Evolutionary conservation across 2,113 vertebrate species (phyloP).

Genomic region (Clarias gariepinus): DNA sequence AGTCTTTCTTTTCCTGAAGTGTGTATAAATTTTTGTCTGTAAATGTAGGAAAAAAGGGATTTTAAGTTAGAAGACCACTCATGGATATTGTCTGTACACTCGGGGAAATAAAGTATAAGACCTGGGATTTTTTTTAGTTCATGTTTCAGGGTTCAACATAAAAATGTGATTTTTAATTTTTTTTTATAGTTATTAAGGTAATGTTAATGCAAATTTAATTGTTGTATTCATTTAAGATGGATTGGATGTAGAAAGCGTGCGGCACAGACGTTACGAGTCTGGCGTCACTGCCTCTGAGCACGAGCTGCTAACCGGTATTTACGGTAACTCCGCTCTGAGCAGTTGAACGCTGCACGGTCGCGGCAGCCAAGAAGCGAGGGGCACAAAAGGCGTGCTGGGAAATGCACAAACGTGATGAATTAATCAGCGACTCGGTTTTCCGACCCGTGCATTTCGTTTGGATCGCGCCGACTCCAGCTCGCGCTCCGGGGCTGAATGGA

Average conservation of each 20-base stretch:
- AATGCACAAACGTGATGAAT: background rate
- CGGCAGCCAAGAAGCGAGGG: background rate
- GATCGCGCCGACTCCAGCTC: too few relatives aligned
- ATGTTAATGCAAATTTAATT: background rate
- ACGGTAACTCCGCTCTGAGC: constrained; percentile 1
- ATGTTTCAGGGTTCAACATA: too few relatives aligned
- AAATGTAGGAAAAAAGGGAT: background rate
- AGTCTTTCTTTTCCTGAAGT: too few relatives aligned
- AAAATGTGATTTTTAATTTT: too few relatives aligned
- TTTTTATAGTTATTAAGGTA: background rate
- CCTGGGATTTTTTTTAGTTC: too few relatives aligned
- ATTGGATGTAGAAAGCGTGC: background rate
- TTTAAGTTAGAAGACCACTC: background rate
- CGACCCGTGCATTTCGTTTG: too few relatives aligned
- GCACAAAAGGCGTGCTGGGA: constrained; percentile 16
- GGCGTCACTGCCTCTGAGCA: background rate
- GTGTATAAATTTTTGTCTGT: too few relatives aligned
- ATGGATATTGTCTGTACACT: background rate
- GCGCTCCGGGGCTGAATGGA: background rate
- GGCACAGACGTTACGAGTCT: background rate
- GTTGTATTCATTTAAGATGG: background rate
- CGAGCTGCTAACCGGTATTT: background rate
- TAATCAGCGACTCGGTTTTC: background rate
- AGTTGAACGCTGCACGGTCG: constrained; percentile 21
- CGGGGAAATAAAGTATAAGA: background rate